Conservation (phyloP, 35 echinoderm and acorn worm genomes). For the Apostichopus californicus region DNA sequence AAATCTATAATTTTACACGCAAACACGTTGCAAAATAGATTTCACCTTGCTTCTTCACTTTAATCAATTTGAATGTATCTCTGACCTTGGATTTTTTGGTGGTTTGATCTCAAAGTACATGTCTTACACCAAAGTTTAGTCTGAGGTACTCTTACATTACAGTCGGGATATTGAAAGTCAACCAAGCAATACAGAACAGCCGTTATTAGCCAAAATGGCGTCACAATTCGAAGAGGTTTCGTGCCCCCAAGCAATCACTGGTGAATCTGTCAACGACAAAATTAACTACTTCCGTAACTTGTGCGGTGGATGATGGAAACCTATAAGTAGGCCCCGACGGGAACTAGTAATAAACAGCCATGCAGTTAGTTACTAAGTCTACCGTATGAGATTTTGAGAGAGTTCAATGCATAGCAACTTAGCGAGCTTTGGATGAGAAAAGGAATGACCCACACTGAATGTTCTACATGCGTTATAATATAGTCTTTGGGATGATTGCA, state of each 20-base stretch:
- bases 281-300: conserved; percentile 44
- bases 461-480: neutral
- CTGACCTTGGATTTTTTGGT: neutral
- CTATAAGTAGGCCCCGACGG: conserved; percentile 39
- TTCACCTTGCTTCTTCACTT: conserved; percentile 9
- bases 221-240: neutral
- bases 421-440: neutral
- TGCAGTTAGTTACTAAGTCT: conserved; percentile 29
- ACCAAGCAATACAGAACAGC: neutral
- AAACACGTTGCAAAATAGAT: conserved; percentile 14
- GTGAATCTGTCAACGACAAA: neutral
- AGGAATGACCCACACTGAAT: neutral
- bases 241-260: conserved; percentile 28
- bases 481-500: neutral
- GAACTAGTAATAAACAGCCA: conserved; percentile 16
- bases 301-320: neutral
- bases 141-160: no score
- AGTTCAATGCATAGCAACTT: neutral
- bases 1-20: conserved; percentile 15
- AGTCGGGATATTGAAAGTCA: neutral
- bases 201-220: conserved; percentile 32
- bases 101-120: no score
- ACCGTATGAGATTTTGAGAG: neutral
- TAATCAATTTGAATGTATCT: conserved; percentile 12
- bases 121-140: no score